Base-by-base conservation (phyloP, 1,140 invertebrate genomes). In the Drosophila lacteicornis region DNA sequence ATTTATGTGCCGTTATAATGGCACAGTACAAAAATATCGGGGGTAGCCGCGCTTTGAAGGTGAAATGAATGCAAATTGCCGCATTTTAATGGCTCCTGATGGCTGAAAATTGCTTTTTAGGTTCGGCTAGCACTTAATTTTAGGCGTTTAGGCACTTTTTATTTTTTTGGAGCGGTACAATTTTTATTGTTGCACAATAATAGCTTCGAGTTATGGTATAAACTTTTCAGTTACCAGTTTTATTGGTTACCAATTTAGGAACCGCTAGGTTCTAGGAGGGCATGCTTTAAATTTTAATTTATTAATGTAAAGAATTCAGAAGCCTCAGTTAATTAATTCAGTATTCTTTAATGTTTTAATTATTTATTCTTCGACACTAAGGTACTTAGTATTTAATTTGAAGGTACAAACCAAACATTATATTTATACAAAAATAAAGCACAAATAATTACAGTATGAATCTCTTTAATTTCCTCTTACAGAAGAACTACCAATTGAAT, bases 1-100 rank as follows among this genome's bases (percentile, higher is more conserved):
- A 55, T 75, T 75, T 75, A 63, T 63, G 71, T 75, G 49, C 71
- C 71, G 71, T 75, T 75, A 43, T 75, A 74, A 75, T 75, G 58
- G 42, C 50, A 47, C 12, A 36, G 19, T 22, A 42, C 33, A 38
- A 46, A 55, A 75, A 66, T 75, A 75, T 53, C 22, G 42, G 17
- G 1, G 51, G 38, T 46, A 67, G 43, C 36, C 47, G 40, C 42
- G 40, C 22, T 13, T 25, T 43, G 42, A 36, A 74, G 69, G 38
- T 55, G 47, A 74, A 75, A 75, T 75, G 36, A 75, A 75, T 74
- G 68, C 69, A 73, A 73, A 73, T 73, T 71, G 69, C 67, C 38
- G 30, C 46, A 30, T 42, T 73, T 42, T 73, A 73, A 73, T 60
- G 30, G 53, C 45, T 30, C 27, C 36, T 13, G 58, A 61, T 61